Base-by-base conservation (phyloP, 2,888 invertebrate species). In the Syrista parreyssii region DNA sequence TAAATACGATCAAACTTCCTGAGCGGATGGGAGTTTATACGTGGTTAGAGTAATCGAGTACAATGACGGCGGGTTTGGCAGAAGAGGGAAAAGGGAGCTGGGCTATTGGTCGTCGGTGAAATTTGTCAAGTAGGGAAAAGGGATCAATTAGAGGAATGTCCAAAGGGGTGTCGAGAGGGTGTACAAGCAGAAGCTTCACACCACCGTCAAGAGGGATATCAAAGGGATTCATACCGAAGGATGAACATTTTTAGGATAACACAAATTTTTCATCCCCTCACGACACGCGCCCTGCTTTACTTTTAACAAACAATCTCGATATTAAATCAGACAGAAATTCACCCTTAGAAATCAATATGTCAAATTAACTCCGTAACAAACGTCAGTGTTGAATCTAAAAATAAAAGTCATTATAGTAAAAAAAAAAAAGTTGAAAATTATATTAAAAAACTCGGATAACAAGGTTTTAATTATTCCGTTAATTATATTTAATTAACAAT, bases 31-130 rank as follows among this genome's bases (percentile, higher is more conserved):
- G 55, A 2, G 23, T 23, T 55, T 55, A 55, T 23, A 23, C 71
- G 32, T 31, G 71, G 71, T 71, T 23, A 71, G 15, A 71, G 32
- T 71, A 71, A 71, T 71, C 71, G 71, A 31, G 71, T 32, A 71
- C 71, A 71, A 71, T 71, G 71, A 31, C 71, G 4, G 31, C 15
- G 71, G 71, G 12, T 31, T 31, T 71, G 55, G 23, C 9, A 55
- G 23, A 9, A 9, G 15, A 55, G 9, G 23, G 23, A 55, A 23
- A 2, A 23, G 55, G 55, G 9, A 55, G 55, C 40, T 40, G 15
- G 12, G 55, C 55, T 55, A 55, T 23, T 23, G 55, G 55, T 55
- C 55, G 23, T 23, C 55, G 9, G 23, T 55, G 55, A 55, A 55
- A 55, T 55, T 55, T 9, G 23, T 55, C 23, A 55, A 23, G 55